Percentiles rank a stretch among this genome's conserved stretches.
These are phyloP conservation scores for Cyaniris semiargus DNA, from an alignment of 2,888 invertebrate genomes.

Conservation along the genomic window DNA sequence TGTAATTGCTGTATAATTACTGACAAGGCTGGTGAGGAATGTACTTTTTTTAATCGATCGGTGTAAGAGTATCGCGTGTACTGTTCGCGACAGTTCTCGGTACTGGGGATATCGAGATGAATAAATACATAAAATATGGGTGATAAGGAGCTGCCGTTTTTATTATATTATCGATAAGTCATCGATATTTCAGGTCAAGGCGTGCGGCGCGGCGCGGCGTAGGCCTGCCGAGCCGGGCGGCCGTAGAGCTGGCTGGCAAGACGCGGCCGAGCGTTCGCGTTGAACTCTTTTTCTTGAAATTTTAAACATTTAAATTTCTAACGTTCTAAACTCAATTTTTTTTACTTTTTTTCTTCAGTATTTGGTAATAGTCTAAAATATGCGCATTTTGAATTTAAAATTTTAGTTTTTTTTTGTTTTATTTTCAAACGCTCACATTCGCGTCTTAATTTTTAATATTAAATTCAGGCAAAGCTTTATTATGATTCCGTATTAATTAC, in stretches of 20 bases:
- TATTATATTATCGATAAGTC: slow-evolving; percentile 7
- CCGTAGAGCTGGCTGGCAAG: neutral
- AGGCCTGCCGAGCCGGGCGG: neutral
- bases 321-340: neutral
- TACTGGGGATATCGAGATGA: slow-evolving; percentile 20
- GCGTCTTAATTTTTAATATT: neutral
- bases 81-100: slow-evolving; percentile 10
- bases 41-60: slow-evolving; percentile 18
- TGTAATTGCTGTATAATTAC: slow-evolving; percentile 1
- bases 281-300: slow-evolving; percentile 36
- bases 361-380: too few relatives aligned
- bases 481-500: neutral
- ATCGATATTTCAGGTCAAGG: slow-evolving; percentile 27
- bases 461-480: neutral
- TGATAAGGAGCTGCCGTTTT: neutral
- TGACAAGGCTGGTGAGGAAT: slow-evolving; percentile 19
- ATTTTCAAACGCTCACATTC: neutral
- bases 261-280: slow-evolving; percentile 36
- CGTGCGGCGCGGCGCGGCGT: neutral
- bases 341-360: neutral
- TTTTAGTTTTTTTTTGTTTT: neutral
- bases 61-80: slow-evolving; percentile 22
- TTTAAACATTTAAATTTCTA: neutral
- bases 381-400: neutral
- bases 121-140: slow-evolving; percentile 28